phyloP scores from a whole-genome alignment of 2,797 vertebrate species.

The Hyperoplus lanceolatus region DNA sequence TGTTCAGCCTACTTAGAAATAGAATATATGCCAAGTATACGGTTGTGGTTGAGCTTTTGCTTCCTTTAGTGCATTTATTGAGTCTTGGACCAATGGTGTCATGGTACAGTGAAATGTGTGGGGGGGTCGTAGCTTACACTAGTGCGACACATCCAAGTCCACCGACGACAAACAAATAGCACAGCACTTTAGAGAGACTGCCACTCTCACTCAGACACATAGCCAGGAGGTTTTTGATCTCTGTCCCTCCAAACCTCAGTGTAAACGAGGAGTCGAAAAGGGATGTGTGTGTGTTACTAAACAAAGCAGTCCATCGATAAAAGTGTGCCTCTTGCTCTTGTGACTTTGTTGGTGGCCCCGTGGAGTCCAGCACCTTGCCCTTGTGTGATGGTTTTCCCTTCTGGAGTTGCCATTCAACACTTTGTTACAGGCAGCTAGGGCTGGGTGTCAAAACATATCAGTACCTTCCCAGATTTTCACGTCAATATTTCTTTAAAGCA shows the following conservation, averaged over 20 bases:
- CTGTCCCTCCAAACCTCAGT: constrained; percentile 54
- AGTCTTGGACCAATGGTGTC: constrained; percentile 86
- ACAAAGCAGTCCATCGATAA: constrained; percentile 53
- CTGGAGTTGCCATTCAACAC: constrained; percentile 26
- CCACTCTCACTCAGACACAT: constrained; percentile 77
- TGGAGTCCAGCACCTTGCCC: constrained; percentile 42
- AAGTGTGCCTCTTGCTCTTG: constrained; percentile 70
- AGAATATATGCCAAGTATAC: constrained; percentile 87
- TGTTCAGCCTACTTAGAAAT: constrained; percentile 60
- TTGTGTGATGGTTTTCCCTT: constrained; percentile 31
- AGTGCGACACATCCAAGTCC: constrained; percentile 79
- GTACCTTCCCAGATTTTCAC: constrained; percentile 2
- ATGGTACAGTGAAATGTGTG: constrained; percentile 70
- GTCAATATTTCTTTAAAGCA: neutral
- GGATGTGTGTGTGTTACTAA: constrained; percentile 55
- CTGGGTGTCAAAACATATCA: constrained; percentile 53
- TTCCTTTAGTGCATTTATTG: constrained; percentile 83
- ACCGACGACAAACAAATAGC: constrained; percentile 77
- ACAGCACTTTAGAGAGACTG: constrained; percentile 88
- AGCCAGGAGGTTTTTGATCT: constrained; percentile 60
- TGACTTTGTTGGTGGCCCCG: constrained; percentile 51
- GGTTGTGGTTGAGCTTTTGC: constrained; percentile 83
- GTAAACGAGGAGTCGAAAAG: constrained; percentile 46
- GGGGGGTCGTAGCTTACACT: constrained; percentile 54
- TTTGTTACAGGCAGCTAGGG: constrained; percentile 54